Base-by-base conservation (phyloP, 2,797 vertebrate species). In the Pteropus rufus region DNA sequence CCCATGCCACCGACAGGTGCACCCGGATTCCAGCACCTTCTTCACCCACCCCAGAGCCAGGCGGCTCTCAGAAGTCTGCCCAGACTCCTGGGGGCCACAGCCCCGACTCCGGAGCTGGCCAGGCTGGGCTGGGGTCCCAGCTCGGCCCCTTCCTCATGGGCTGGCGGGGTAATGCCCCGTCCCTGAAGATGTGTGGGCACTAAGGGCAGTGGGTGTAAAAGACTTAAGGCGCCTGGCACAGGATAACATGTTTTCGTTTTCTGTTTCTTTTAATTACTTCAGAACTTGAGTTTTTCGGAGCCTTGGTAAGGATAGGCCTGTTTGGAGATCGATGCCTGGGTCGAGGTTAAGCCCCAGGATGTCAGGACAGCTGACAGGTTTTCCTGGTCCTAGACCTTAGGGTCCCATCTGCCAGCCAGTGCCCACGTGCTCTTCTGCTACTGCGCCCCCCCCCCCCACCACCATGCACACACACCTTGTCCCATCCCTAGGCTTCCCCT, bases 381-480 rank as follows among this genome's bases (percentile, higher is more conserved):
- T 44, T 7, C 34, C 80, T 52, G 12, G 18, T 44, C 56, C 26
- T 44, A 1, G 10, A 19, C 21, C 34, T 7, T 18, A 15, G 23
- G 67, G 26, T 41, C 4, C 0, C 10, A 1, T 16, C 26, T 60
- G 44, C n/a, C 5, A 36, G 54, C 19, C 18, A 3, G 14, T 10
- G 29, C 29, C 24, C 4, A 3, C 49, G 5, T 49, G n/a, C 65
- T 19, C 16, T 2, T 15, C 18, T 36, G 46, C 46, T 41, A 14
- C 10, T 46, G 4, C 29, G 12, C 1, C 29, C 14, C 1, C 6
- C 9, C 16, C 12, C 0, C 9, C 24, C 9, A 3, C 26, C 9
- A 0, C 3, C 3, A 0, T 7, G 2, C 23, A 0, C 0, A 10
- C 26, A 19, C 24, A 39, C 56, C 23, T 7, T 19, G 7, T 34